Evolutionary conservation across 2,797 vertebrate genomes (phyloP).

Genomic region (Rhinatrema bivittatum): DNA sequence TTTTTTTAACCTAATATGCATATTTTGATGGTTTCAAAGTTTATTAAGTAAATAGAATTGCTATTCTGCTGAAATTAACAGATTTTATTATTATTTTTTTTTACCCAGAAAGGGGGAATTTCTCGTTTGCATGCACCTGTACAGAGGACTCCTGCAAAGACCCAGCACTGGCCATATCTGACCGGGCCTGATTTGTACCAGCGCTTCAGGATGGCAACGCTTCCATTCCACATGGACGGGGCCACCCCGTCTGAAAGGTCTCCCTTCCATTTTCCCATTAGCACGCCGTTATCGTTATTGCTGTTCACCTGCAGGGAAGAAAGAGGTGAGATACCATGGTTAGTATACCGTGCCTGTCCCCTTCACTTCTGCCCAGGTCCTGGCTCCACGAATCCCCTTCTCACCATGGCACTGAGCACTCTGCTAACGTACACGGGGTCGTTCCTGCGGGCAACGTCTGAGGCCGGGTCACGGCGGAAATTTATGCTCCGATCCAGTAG

Average conservation of each 20-base stretch:
- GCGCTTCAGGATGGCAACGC: slow-evolving; percentile 69
- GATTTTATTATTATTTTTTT: no score
- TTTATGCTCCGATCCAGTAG: slow-evolving; percentile 52
- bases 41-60: no score
- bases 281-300: slow-evolving; percentile 70
- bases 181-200: slow-evolving; percentile 70
- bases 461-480: slow-evolving; percentile 40
- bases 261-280: slow-evolving; percentile 70
- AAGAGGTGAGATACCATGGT: no score
- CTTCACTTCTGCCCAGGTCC: not conserved
- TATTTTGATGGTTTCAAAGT: no score
- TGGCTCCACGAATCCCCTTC: slow-evolving; percentile 2
- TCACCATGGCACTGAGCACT: slow-evolving; percentile 63
- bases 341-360: no score
- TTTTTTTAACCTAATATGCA: no score
- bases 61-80: no score
- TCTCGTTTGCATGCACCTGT: no score
- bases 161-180: slow-evolving; percentile 89
- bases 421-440: slow-evolving; percentile 57
- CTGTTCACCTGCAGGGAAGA: slow-evolving; percentile 68
- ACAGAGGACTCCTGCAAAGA: slow-evolving; percentile 82
- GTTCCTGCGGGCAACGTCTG: slow-evolving; percentile 37
- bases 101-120: no score
- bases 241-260: slow-evolving; percentile 61
- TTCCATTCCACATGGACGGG: slow-evolving; percentile 74